Conservation (phyloP, 2,888 invertebrate species). For the Ophion ventricosus region DNA sequence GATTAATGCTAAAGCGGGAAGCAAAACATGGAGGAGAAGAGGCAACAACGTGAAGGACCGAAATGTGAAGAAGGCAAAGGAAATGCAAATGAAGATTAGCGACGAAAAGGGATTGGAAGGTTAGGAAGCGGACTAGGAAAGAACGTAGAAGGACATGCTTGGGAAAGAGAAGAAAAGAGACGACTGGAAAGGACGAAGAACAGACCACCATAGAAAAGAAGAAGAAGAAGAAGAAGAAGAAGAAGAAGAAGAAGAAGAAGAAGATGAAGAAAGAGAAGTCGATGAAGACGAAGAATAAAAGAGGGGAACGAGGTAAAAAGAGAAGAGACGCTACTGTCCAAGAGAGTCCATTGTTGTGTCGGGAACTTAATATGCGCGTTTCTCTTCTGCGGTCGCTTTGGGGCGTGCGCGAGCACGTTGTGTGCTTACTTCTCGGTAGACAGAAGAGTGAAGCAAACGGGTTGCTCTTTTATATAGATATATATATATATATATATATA, state of each 20-base stretch:
- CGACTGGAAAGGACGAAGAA: not conserved
- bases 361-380: slow-evolving; percentile 69
- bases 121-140: not conserved
- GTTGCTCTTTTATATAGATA: too few relatives aligned
- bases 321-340: slow-evolving; percentile 71
- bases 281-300: slow-evolving; percentile 38
- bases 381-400: slow-evolving; percentile 61
- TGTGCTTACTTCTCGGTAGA: slow-evolving; percentile 49
- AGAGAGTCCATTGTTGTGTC: slow-evolving; percentile 73
- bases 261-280: slow-evolving; percentile 35
- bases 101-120: not conserved
- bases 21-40: slow-evolving; percentile 9
- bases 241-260: slow-evolving; percentile 33
- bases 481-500: too few relatives aligned
- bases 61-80: slow-evolving; percentile 8
- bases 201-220: not conserved
- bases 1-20: not conserved
- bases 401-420: slow-evolving; percentile 48
- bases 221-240: slow-evolving; percentile 36
- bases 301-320: slow-evolving; percentile 12
- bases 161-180: slow-evolving; percentile 26
- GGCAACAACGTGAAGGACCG: not conserved
- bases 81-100: slow-evolving; percentile 36
- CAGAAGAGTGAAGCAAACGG: slow-evolving; percentile 54
- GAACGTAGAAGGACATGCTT: not conserved